Conservation (phyloP, 2,888 invertebrate genomes). For the Julus scandinavius region DNA sequence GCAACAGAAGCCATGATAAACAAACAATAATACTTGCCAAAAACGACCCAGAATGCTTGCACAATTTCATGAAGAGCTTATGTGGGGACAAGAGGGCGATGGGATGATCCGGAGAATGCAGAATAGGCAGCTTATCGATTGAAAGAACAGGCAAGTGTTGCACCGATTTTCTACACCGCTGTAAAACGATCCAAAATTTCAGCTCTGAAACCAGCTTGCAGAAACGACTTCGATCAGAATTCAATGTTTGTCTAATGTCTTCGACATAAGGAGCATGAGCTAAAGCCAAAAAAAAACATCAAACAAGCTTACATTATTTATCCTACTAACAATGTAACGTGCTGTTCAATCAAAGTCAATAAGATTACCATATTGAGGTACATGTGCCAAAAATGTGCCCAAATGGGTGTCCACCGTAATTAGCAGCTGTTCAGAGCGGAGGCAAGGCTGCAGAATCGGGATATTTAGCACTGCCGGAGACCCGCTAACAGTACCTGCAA, state of each 20-base stretch:
- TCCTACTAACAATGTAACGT: not conserved
- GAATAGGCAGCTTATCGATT: constrained; percentile 83
- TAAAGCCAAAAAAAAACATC: not conserved
- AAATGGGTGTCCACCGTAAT: constrained; percentile 95
- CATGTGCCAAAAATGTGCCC: constrained; percentile 89
- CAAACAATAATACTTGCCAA: constrained; percentile 71
- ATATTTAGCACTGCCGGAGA: constrained; percentile 93
- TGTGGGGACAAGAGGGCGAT: constrained; percentile 63
- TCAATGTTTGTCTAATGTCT: constrained; percentile 84
- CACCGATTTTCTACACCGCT: constrained; percentile 92
- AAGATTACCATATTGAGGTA: constrained; percentile 82
- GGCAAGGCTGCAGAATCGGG: constrained; percentile 87
- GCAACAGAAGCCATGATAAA: constrained; percentile 21
- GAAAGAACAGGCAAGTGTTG: constrained; percentile 93
- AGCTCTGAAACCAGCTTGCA: constrained; percentile 77
- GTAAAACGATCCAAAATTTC: constrained; percentile 88
- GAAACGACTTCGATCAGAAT: constrained; percentile 76
- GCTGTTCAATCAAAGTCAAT: not conserved
- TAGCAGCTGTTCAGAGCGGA: constrained; percentile 89
- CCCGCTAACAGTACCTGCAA: constrained; percentile 82
- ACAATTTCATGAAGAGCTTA: constrained; percentile 64
- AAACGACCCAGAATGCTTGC: constrained; percentile 81
- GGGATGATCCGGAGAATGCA: constrained; percentile 73
- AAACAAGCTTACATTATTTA: not conserved
- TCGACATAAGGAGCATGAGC: constrained; percentile 73